Conservation (phyloP, 1,140 invertebrate genomes). For the Drosophila ananassae region DNA sequence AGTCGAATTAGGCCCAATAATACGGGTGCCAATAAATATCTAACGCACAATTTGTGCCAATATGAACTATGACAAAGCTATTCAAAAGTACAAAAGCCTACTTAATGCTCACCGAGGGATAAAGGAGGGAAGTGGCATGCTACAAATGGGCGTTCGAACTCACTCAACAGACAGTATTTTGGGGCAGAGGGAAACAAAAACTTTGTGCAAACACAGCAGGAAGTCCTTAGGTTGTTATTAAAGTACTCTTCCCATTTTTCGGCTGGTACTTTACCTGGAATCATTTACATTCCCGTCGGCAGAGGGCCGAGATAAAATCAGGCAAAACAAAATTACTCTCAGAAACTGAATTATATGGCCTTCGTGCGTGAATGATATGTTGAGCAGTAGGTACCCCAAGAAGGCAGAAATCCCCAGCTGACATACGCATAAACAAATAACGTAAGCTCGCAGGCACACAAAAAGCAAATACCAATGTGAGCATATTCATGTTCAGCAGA, state of each 20-base stretch:
- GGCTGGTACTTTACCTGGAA: neutral
- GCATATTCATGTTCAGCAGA: conserved; percentile 14
- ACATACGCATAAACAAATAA: conserved; percentile 45
- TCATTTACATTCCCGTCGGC: conserved; percentile 48
- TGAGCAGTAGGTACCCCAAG: conserved; percentile 23
- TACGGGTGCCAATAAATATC: conserved; percentile 2
- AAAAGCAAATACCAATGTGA: conserved; percentile 24
- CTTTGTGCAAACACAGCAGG: conserved; percentile 74
- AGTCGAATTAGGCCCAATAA: neutral
- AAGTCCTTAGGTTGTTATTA: conserved; percentile 35
- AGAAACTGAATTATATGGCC: conserved; percentile 20
- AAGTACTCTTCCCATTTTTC: neutral
- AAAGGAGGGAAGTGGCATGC: conserved; percentile 3
- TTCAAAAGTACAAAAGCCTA: conserved; percentile 47
- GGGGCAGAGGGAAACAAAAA: conserved; percentile 38
- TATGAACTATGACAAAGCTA: conserved; percentile 66
- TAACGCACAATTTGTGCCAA: conserved; percentile 69
- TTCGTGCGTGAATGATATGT: conserved; percentile 59
- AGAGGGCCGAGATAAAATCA: conserved; percentile 3
- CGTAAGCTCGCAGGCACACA: conserved; percentile 20
- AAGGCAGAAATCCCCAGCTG: conserved; percentile 48
- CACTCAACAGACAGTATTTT: conserved; percentile 41
- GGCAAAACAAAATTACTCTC: conserved; percentile 13
- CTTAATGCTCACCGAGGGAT: neutral
- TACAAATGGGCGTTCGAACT: conserved; percentile 35